Conservation (phyloP, 2,797 vertebrate genomes). For the Microhierax caerulescens region DNA sequence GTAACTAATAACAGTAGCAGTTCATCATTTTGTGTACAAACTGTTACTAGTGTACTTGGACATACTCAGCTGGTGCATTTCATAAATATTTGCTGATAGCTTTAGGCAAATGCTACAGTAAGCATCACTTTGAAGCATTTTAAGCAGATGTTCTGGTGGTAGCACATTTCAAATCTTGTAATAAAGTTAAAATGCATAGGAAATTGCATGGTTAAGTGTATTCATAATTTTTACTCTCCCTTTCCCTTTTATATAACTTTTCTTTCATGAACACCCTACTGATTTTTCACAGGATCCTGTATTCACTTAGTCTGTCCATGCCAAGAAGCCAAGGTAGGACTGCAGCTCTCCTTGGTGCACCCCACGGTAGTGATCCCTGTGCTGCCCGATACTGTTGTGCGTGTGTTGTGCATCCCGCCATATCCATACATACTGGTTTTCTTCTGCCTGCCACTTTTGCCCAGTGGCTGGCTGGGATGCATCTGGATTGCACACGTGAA, state of each 20-base stretch:
- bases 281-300: neutral
- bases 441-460: neutral
- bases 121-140: neutral
- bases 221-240: neutral
- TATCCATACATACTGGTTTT: neutral
- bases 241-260: neutral
- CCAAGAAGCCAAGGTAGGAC: neutral
- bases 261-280: neutral
- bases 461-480: neutral
- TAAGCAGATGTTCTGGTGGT: neutral
- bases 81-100: conserved; percentile 3
- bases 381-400: neutral
- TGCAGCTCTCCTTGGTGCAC: neutral
- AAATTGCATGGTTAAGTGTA: neutral
- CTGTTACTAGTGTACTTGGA: neutral
- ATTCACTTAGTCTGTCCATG: neutral
- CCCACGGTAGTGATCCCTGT: neutral
- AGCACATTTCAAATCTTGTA: neutral
- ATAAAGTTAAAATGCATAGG: neutral
- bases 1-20: neutral
- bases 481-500: neutral
- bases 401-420: rapidly evolving
- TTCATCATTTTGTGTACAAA: neutral
- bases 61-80: neutral
- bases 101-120: neutral